Evolutionary conservation across 2,888 invertebrate species (phyloP), one percentile per base, ranked within the genome.

Genomic region (Sarcophaga rosellei): DNA sequence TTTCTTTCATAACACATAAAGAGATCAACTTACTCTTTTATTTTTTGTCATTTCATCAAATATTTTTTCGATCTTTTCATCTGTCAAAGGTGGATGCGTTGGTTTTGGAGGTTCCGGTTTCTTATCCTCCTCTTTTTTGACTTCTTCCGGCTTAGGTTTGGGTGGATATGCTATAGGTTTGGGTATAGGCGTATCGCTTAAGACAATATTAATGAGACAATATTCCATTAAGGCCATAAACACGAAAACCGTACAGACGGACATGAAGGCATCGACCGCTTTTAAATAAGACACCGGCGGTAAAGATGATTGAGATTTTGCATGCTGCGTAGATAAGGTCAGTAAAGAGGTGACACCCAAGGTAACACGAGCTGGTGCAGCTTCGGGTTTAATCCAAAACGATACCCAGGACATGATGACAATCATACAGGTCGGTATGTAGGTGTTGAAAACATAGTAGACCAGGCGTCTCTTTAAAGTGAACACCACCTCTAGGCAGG

Each of bases 371-470:
- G 98, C 98, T 0, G 98, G 98, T 5, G 98, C 98, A 0, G 98
- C 98, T 93, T 98, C 98, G 0, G 98, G 98, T 92, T 98, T 98
- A 90, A 98, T 98, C 98, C 98, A 98, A 94, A 98, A 98, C 0
- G 98, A 98, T 5, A 98, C 97, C 98, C 98, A 98, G 95, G 98
- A 98, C 97, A 98, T 98, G 81, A 98, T 98, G 87, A 98, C 98
- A 90, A 98, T 98, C 90, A 98, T 95, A 92, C 98, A 98, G 20
- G 98, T 98, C 4, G 98, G 98, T 90, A 98, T 97, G 92, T 98
- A 98, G 0, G 98, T 98, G 93, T 98, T 98, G 94, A 98, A 98
- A 75, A 98, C 94, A 92, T 98, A 98, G 93, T 98, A 98, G 2
- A 98, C 98, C 76, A 98, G 94, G 4, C 98, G 96, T 45, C 98